Evolutionary conservation across 2,888 invertebrate genomes (phyloP).

Genomic region (Machimus rusticus): DNA sequence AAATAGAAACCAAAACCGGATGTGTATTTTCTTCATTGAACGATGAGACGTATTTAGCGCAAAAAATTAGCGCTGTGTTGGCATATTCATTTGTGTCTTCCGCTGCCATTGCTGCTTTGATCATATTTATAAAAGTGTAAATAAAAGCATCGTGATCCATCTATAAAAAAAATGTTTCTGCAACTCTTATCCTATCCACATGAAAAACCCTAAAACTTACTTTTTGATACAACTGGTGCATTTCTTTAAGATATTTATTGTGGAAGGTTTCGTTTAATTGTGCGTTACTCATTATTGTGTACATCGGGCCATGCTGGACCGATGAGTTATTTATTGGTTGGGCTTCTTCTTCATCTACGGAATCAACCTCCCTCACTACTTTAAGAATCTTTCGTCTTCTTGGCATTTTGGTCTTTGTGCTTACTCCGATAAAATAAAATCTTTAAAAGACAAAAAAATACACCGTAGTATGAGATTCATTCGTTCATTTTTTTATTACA

Average conservation of each 20-base stretch:
- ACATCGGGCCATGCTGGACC: conserved; percentile 53
- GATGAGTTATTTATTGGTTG: not conserved
- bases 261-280: conserved; percentile 73
- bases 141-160: conserved; percentile 68
- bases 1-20: conserved; percentile 55
- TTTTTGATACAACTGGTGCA: conserved; percentile 70
- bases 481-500: too few species aligned
- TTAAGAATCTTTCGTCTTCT: conserved; percentile 53
- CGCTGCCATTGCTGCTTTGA: conserved; percentile 71
- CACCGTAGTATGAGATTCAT: too few species aligned
- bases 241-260: conserved; percentile 69
- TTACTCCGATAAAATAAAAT: not conserved
- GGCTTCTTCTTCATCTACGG: conserved; percentile 51
- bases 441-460: not conserved
- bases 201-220: conserved; percentile 60
- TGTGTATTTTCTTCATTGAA: conserved; percentile 65
- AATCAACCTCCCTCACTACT: conserved; percentile 51
- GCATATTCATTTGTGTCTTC: conserved; percentile 75
- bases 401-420: conserved; percentile 49
- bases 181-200: not conserved
- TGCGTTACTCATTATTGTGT: conserved; percentile 68
- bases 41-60: conserved; percentile 73
- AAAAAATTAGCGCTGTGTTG: conserved; percentile 74
- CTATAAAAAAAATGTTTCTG: conserved; percentile 55
- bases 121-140: conserved; percentile 70